A percentile compares a stretch with the other conserved stretches of the same genome.
Evolutionary conservation across 2,888 invertebrate genomes (phyloP).

Genomic region (Hydrotaea cyrtoneurina): DNA sequence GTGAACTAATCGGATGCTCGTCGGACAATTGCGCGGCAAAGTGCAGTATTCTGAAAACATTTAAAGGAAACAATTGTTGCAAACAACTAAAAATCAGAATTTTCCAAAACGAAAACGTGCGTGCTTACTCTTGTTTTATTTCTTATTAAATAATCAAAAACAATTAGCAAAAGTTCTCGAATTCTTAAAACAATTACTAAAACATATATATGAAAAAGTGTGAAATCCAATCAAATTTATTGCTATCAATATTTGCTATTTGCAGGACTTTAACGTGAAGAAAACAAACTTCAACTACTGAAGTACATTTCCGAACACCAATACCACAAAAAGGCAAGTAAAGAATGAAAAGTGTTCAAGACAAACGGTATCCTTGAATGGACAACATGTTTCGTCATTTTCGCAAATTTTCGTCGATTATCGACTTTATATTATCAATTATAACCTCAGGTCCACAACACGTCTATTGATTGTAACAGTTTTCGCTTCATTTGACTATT

Average conservation of each 20-base stretch:
- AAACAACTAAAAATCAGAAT: background rate
- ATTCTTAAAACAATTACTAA: too few species aligned
- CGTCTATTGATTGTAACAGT: background rate
- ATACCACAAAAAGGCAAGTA: background rate
- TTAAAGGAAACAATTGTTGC: background rate
- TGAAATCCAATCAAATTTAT: background rate
- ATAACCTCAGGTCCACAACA: background rate
- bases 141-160: background rate
- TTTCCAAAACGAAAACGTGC: background rate
- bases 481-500: background rate
- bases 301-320: background rate
- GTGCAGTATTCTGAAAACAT: background rate
- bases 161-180: too few species aligned
- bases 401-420: background rate
- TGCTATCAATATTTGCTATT: background rate
- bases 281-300: background rate
- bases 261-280: background rate
- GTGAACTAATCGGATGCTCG: constrained; percentile 74
- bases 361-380: background rate
- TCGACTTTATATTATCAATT: background rate
- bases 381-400: background rate
- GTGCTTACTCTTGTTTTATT: background rate
- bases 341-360: background rate
- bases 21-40: constrained; percentile 43
- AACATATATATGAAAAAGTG: too few species aligned